phyloP scores from a whole-genome alignment of 2,113 vertebrate species.

The Thryonomys swinderianus region DNA sequence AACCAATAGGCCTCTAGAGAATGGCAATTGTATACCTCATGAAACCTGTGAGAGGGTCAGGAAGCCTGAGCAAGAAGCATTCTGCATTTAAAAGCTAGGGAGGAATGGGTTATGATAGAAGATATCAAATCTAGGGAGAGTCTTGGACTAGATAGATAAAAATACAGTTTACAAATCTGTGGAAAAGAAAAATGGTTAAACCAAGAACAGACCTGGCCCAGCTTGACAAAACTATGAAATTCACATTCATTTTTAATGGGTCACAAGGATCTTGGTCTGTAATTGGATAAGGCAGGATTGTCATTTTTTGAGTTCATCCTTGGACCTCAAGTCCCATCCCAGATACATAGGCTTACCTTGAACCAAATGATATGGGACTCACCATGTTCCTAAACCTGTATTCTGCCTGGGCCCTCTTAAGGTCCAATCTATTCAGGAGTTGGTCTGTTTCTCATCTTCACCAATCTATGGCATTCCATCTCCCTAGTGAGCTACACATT shows the following conservation, averaged over 20 bases:
- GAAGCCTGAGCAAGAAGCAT: not conserved
- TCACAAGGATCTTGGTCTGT: not conserved
- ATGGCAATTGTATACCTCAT: not conserved
- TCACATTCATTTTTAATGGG: not conserved
- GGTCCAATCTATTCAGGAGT: not conserved
- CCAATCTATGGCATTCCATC: not conserved
- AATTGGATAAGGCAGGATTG: not conserved
- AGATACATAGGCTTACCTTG: not conserved
- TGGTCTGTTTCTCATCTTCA: not conserved
- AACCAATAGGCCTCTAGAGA: not conserved
- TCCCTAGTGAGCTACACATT: not conserved
- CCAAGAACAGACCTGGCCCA: not conserved
- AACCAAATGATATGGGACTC: not conserved
- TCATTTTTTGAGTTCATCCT: not conserved
- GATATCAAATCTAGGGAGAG: not conserved
- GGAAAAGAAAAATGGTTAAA: not conserved
- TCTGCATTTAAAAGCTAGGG: not conserved
- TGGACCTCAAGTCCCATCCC: not conserved
- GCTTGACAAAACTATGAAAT: not conserved
- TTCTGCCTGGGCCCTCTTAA: not conserved
- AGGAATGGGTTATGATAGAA: not conserved
- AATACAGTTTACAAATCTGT: not conserved
- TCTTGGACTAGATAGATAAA: not conserved
- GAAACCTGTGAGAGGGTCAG: not conserved
- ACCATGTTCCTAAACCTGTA: not conserved